phyloP scores from a whole-genome alignment of 2,113 vertebrate species.

The Tinamus guttatus region DNA sequence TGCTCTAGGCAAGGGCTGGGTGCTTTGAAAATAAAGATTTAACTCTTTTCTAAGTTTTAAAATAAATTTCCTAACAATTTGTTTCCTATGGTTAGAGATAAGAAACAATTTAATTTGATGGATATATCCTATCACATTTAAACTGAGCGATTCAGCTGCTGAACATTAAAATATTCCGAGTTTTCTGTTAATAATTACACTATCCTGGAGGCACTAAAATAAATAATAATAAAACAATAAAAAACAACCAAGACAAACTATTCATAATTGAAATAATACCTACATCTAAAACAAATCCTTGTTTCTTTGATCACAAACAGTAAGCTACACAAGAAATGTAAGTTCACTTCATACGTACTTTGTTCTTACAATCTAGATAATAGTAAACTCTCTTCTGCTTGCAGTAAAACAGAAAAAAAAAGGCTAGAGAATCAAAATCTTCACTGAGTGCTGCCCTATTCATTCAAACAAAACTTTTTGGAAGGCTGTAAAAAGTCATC shows the following conservation, averaged over 20 bases:
- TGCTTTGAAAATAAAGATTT: slow-evolving; percentile 3
- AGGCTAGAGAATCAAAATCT: background rate
- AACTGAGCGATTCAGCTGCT: background rate
- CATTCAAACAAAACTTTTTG: background rate
- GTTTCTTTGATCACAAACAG: background rate
- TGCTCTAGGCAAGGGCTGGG: slow-evolving; percentile 13
- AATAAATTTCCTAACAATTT: background rate
- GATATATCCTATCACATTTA: background rate
- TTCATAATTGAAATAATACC: background rate
- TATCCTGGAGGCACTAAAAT: background rate
- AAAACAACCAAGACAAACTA: background rate
- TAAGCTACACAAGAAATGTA: background rate
- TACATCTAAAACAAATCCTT: background rate
- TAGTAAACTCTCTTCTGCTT: background rate
- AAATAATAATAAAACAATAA: background rate
- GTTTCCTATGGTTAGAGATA: background rate
- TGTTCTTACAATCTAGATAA: background rate
- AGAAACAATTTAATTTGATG: background rate
- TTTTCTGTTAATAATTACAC: background rate
- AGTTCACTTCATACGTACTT: background rate
- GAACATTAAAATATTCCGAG: background rate
- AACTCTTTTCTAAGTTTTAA: background rate
- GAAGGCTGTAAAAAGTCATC: background rate
- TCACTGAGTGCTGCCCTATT: background rate
- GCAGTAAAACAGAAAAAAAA: background rate